Evolutionary conservation across 2,888 invertebrate genomes (phyloP).

Genomic region (Melanostoma mellinum): DNA sequence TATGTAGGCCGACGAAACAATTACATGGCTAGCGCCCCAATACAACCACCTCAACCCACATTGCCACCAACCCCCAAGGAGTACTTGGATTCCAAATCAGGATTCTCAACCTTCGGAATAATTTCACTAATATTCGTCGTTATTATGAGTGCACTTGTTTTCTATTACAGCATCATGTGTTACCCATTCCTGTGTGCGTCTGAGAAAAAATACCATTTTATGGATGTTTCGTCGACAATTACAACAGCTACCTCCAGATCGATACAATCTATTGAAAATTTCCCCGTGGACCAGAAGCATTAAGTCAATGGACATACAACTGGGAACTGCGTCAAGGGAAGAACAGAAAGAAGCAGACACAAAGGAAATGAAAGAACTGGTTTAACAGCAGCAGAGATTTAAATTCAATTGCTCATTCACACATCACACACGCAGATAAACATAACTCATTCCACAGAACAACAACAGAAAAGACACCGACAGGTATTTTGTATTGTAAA

Average conservation of each 20-base stretch:
- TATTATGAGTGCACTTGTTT: slow-evolving; percentile 80
- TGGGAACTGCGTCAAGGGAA: neutral
- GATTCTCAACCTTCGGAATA: slow-evolving; percentile 86
- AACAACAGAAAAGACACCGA: slow-evolving; percentile 3
- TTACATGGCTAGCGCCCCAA: slow-evolving; percentile 59
- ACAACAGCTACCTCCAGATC: slow-evolving; percentile 81
- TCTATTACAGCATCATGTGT: slow-evolving; percentile 86
- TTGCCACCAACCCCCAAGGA: slow-evolving; percentile 79
- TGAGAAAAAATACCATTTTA: slow-evolving; percentile 81
- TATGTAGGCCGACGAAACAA: slow-evolving; percentile 71
- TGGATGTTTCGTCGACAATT: slow-evolving; percentile 81
- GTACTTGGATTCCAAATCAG: slow-evolving; percentile 78
- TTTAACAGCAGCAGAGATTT: slow-evolving; percentile 45
- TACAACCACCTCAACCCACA: slow-evolving; percentile 74
- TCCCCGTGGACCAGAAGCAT: slow-evolving; percentile 80
- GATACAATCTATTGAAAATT: slow-evolving; percentile 81
- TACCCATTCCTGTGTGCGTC: slow-evolving; percentile 85
- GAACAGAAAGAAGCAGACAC: neutral
- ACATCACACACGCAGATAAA: neutral
- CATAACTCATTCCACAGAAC: slow-evolving; percentile 15
- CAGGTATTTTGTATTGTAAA: slow-evolving; percentile 35
- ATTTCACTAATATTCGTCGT: slow-evolving; percentile 81
- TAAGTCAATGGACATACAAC: slow-evolving; percentile 40
- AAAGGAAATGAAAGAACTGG: slow-evolving; percentile 57
- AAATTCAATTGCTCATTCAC: slow-evolving; percentile 36